phyloP scores from a whole-genome alignment of 2,888 invertebrate species.

The Cephonodes hylas region DNA sequence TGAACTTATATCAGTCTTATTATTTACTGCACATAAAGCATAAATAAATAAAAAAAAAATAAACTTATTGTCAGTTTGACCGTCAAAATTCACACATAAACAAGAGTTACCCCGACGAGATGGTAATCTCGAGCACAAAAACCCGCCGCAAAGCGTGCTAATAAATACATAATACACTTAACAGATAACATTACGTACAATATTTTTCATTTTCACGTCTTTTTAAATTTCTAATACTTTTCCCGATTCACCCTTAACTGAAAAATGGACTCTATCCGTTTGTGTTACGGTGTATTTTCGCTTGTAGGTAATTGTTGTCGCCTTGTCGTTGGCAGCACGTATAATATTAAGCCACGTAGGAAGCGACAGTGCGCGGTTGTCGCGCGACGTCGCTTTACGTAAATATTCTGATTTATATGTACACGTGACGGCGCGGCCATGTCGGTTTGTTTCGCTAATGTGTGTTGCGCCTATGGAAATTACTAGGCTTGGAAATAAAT shows the following conservation, averaged over 20 bases:
- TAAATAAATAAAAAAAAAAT: too few species aligned
- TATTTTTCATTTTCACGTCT: slow-evolving; percentile 6
- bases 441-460: neutral
- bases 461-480: neutral
- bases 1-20: too few species aligned
- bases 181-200: neutral
- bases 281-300: neutral
- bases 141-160: neutral
- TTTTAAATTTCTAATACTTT: neutral
- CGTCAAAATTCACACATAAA: neutral
- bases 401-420: slow-evolving; percentile 13
- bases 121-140: neutral
- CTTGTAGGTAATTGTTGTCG: neutral
- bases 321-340: slow-evolving; percentile 16
- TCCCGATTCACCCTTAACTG: neutral
- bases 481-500: too few species aligned
- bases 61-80: too few species aligned
- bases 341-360: slow-evolving; percentile 24
- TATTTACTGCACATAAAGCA: too few species aligned
- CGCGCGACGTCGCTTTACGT: slow-evolving; percentile 8
- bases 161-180: neutral
- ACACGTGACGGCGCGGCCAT: neutral
- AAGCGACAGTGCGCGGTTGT: slow-evolving; percentile 1
- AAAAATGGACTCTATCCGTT: neutral
- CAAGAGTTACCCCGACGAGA: neutral